phyloP scores from a whole-genome alignment of 2,888 invertebrate species.

The Agriopis leucophaearia region DNA sequence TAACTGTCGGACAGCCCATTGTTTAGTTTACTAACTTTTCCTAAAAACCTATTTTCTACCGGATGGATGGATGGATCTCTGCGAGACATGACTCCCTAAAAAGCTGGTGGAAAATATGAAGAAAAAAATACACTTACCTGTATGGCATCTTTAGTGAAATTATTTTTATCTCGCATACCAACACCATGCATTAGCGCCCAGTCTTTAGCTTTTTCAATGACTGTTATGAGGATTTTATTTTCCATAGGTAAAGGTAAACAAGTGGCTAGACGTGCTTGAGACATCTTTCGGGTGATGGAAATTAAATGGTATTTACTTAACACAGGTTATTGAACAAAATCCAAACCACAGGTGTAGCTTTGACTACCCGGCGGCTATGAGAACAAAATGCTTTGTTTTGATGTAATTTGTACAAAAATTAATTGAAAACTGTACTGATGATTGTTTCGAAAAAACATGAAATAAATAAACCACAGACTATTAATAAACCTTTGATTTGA shows the following conservation, averaged over 20 bases:
- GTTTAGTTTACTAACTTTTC: no score
- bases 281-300: conserved; percentile 58
- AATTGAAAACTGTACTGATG: background rate
- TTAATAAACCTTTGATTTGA: no score
- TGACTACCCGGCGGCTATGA: background rate
- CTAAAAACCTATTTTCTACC: no score
- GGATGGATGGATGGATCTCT: no score
- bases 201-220: conserved; percentile 92
- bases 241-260: conserved; percentile 89
- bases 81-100: no score
- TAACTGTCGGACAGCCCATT: no score
- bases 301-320: no score
- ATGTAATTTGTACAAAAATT: background rate
- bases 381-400: background rate
- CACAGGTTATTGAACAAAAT: conserved; percentile 6
- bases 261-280: conserved; percentile 82
- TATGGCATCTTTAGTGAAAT: conserved; percentile 89
- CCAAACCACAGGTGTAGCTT: background rate
- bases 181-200: conserved; percentile 95
- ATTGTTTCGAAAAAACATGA: background rate
- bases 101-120: background rate
- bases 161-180: conserved; percentile 90
- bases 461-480: no score
- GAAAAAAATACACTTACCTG: conserved; percentile 67
- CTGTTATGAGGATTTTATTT: conserved; percentile 87